Base-by-base conservation (phyloP, 2,797 vertebrate genomes). In the Manis pentadactyla region DNA sequence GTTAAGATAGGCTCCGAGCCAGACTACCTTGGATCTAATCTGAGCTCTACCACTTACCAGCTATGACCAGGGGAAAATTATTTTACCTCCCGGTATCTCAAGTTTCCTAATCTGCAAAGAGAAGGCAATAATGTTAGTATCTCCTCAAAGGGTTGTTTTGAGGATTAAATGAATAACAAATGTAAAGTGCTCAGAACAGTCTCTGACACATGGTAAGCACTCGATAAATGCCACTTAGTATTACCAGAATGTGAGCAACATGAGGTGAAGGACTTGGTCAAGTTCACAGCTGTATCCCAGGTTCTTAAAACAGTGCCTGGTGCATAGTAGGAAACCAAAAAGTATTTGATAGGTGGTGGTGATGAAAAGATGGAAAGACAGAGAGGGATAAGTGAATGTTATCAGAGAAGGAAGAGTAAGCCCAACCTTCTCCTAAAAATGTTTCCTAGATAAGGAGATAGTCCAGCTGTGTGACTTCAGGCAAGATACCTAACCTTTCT, bases 271-370 rank as follows among this genome's bases (percentile, higher is more conserved):
- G 34, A 27, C 71, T 78, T 63, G 64, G 12, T 51, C 13, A 2
- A 19, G 15, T 79, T 85, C 78, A 85, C 34, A 39, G 5, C 49
- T 66, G 0, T 61, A 39, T n/a, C 85, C 34, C 7, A 23, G 31
- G 4, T 55, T 90, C 63, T 94, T 66, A 78, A 79, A 90, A 87
- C 34, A 31, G 34, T 89, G 79, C 12, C 81, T 86, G 74, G n/a
- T 21, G 68, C 31, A 5, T 37, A 73, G 46, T 31, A 83, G 75
- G 39, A 97, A 51, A 63, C 78, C 46, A 71, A 9, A 55, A 25
- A 77, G 78, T 78, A 37, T 61, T 59, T 46, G 31, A 29, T 39
- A 46, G 49, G 34, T 34, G 9, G 29, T 18, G 15, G n/a, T 59
- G 66, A 74, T 23, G 11, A 34, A 64, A 10, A 46, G 17, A 64